Percentiles rank a stretch among this genome's conserved stretches.
phyloP scores from a whole-genome alignment of 2,888 invertebrate genomes.

The Apotomis betuletana region DNA sequence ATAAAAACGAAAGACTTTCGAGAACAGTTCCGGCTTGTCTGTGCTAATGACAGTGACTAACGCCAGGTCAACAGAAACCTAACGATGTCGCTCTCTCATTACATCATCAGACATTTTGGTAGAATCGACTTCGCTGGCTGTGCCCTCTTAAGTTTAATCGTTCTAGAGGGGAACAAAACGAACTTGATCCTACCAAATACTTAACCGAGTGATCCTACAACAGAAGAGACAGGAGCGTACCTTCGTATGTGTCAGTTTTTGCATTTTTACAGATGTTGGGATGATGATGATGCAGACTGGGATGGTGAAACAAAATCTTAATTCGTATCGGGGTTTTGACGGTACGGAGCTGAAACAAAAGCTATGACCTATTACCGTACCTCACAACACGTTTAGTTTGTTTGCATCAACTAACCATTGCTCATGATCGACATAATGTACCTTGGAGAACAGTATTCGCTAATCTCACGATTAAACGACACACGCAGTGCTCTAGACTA shows the following conservation, averaged over 20 bases:
- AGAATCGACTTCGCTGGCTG: slow-evolving; percentile 60
- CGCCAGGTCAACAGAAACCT: slow-evolving; percentile 63
- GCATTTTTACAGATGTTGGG: slow-evolving; percentile 96
- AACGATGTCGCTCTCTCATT: slow-evolving; percentile 68
- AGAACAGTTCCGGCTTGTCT: slow-evolving; percentile 78
- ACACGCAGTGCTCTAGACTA: slow-evolving; percentile 75
- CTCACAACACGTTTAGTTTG: slow-evolving; percentile 78
- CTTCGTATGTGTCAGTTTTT: slow-evolving; percentile 82
- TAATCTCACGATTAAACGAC: slow-evolving; percentile 74
- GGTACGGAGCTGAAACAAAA: slow-evolving; percentile 87
- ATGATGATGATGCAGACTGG: slow-evolving; percentile 98
- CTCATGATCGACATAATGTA: slow-evolving; percentile 67
- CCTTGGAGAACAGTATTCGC: slow-evolving; percentile 74
- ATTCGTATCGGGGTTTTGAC: slow-evolving; percentile 90
- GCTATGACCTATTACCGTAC: slow-evolving; percentile 74
- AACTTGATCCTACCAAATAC: slow-evolving; percentile 61
- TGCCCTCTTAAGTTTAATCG: slow-evolving; percentile 32
- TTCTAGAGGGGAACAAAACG: not conserved
- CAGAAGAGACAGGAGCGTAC: slow-evolving; percentile 64
- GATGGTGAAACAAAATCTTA: slow-evolving; percentile 96
- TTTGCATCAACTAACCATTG: slow-evolving; percentile 81
- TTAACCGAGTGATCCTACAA: slow-evolving; percentile 54
- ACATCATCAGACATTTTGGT: slow-evolving; percentile 67
- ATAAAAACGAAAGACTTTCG: slow-evolving; percentile 72
- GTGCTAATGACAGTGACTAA: slow-evolving; percentile 79